Evolutionary conservation across 1,140 invertebrate species (phyloP), one percentile per base, ranked within the genome.

Genomic region (Drosophila pseudoobscura): DNA sequence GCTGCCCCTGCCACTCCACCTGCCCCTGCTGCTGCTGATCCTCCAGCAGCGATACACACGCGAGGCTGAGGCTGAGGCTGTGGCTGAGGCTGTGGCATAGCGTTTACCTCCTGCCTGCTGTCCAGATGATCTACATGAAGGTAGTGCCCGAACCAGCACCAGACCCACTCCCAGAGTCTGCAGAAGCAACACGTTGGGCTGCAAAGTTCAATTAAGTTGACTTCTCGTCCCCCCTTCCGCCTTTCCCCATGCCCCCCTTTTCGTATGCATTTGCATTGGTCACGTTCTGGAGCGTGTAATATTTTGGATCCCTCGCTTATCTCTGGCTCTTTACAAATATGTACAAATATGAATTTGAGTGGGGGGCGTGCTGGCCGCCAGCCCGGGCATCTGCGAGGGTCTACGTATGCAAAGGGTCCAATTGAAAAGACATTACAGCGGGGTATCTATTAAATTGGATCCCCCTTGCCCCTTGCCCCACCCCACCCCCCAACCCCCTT

Each of bases 181-280:
- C 82, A 75, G 82, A 78, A 78, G 82, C 82, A 80, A 69, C 83
- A 87, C 78, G 69, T 87, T 62, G 73, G 65, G 52, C 77, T 78
- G 59, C 70, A 82, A 50, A 88, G 83, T 87, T 87, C 83, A 87
- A 87, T 87, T 88, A 85, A 88, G 83, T 87, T 88, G 83, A 88
- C 83, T 78, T 62, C 62, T 74, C 56, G 49, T 17, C 17, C 39
- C 41, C 13, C 41, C 51, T 45, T 51, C 52, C 62, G 26, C 52
- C 29, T 13, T 26, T 8, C 44, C 8, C 31, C 51, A 39, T 52
- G 47, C 62, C 43, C 52, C 52, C 22, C 46, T 55, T 56, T 78
- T 79, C 83, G 88, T 87, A 88, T 88, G 83, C 66, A 87, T 87
- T 87, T 88, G 83, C 83, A 88, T 87, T 79, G 82, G 82, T 87